phyloP scores from a whole-genome alignment of 1,140 invertebrate species.

The Diachasmimorpha longicaudata region DNA sequence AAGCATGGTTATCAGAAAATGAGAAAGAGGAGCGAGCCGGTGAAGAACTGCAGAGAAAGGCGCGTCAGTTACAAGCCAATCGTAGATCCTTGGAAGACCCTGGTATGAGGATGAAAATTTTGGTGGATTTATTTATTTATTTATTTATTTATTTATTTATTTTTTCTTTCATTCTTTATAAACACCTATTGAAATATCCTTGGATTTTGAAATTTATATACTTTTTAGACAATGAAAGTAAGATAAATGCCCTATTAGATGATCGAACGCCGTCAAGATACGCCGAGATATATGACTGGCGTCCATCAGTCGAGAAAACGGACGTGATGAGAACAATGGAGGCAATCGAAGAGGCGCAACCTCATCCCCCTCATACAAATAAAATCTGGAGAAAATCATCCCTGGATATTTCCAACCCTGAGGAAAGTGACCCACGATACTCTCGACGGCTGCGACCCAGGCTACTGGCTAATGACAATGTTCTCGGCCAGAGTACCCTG shows the following conservation, averaged over 20 bases:
- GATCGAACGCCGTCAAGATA: constrained; percentile 63
- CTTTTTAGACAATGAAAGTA: constrained; percentile 79
- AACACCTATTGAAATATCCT: too few relatives aligned
- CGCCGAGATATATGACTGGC: constrained; percentile 79
- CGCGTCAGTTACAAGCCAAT: constrained; percentile 71
- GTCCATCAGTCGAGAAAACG: constrained; percentile 79
- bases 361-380: constrained; percentile 71
- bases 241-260: constrained; percentile 76
- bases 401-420: constrained; percentile 66
- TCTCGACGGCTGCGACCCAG: constrained; percentile 65
- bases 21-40: constrained; percentile 80
- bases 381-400: constrained; percentile 80
- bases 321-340: constrained; percentile 86
- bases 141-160: too few relatives aligned
- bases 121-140: too few relatives aligned
- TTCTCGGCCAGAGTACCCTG: constrained; percentile 55
- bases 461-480: constrained; percentile 63
- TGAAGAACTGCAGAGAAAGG: constrained; percentile 69
- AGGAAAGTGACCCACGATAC: constrained; percentile 36
- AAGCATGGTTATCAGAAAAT: constrained; percentile 88
- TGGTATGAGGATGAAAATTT: constrained; percentile 59
- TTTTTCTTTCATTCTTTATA: too few relatives aligned
- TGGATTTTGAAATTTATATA: too few relatives aligned
- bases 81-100: constrained; percentile 82
- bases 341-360: constrained; percentile 82